Evolutionary conservation across 2,113 vertebrate species (phyloP).

Genomic region (Megaceryle maxima): DNA sequence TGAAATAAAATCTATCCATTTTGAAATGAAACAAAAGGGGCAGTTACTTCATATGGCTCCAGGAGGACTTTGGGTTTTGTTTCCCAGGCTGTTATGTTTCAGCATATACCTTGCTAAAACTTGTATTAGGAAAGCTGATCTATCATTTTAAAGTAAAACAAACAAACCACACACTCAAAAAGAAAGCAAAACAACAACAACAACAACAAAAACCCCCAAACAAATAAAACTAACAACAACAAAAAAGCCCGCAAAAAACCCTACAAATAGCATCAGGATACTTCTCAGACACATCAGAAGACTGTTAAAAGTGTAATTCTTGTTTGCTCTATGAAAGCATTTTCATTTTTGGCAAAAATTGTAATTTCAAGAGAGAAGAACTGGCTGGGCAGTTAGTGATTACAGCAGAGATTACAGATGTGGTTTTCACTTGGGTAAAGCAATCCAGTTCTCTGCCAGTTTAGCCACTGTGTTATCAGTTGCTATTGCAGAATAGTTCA

Average conservation of each 20-base stretch:
- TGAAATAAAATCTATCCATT: conserved; percentile 15
- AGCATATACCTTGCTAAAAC: conserved; percentile 25
- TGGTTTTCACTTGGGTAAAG: neutral
- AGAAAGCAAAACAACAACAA: neutral
- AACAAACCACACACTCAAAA: neutral
- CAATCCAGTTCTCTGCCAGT: neutral
- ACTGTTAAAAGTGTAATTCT: neutral
- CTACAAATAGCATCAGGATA: neutral
- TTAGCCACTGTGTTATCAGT: neutral
- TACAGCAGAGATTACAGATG: neutral
- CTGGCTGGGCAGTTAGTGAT: neutral
- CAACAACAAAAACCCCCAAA: neutral
- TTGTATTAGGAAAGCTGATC: neutral
- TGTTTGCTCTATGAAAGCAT: neutral
- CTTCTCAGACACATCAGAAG: neutral
- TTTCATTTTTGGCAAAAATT: neutral
- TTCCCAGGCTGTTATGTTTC: neutral
- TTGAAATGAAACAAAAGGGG: neutral
- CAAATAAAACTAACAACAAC: no score
- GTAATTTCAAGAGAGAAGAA: neutral
- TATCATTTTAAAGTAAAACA: neutral
- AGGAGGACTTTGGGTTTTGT: neutral
- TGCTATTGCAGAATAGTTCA: neutral
- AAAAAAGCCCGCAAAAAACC: no score
- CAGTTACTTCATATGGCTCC: conserved; percentile 25